Evolutionary conservation across 2,888 invertebrate species (phyloP), one percentile per base, ranked within the genome.

Genomic region (Dryobotodes eremita): DNA sequence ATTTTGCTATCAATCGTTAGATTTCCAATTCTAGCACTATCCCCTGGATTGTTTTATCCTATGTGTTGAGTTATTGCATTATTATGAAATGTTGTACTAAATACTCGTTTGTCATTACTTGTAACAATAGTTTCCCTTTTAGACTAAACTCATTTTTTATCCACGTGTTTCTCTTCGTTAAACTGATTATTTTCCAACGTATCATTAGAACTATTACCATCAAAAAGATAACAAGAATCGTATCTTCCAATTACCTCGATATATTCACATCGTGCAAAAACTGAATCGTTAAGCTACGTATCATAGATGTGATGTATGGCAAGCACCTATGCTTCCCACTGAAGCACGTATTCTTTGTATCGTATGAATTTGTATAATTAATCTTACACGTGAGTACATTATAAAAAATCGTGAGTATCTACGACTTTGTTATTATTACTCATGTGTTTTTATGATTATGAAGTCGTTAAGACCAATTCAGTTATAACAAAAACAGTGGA

Each of bases 241-340:
- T 36, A 78, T 57, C 26, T 85, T 69, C 50, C 62, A 75, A 80
- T 76, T 57, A 71, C 46, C 17, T 76, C 31, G 36, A 76, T 81
- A 81, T 77, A 78, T 83, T 82, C 79, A 71, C 69, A 70, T 78
- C 86, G 75, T 77, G 88, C 85, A 79, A 87, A 71, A 78, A 72
- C 71, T 81, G 50, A 80, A 75, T 79, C 55, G 42, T 31, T 76
- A 61, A 72, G 36, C 59, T 48, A 26, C 61, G 50, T 75, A 61
- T 85, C 42, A 80, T 66, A 66, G 20, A 75, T 64, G 70, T 74
- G 72, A 75, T 70, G 75, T 82, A 70, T 76, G 59, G 69, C 64
- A 66, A 59, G 55, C 48, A 72, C 64, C 57, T 72, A 57, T 66
- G n/a, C 36, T 79, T 83, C 86, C 53, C 36, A 76, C 69, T 66